phyloP scores from a whole-genome alignment of 2,888 invertebrate species.

The Lasius fuliginosus region DNA sequence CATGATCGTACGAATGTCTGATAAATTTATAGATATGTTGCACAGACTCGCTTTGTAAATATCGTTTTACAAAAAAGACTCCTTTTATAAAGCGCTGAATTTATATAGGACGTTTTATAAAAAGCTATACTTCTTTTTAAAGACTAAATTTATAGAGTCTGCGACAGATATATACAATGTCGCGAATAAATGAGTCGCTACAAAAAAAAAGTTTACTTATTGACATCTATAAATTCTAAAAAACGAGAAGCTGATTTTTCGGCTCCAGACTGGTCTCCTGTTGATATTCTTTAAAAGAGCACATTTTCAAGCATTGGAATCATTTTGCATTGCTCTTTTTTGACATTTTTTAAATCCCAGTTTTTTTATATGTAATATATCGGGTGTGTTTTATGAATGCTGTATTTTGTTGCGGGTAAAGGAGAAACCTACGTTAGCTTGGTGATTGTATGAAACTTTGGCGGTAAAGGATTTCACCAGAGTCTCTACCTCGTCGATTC shows the following conservation, averaged over 20 bases:
- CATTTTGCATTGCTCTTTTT: neutral
- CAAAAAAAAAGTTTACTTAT: neutral
- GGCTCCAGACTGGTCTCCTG: neutral
- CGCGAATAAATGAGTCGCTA: constrained; percentile 1
- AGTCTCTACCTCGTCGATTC: constrained; percentile 39
- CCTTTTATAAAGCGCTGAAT: too few relatives aligned
- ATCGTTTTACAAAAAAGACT: neutral
- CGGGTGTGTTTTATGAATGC: neutral
- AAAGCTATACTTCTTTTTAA: too few relatives aligned
- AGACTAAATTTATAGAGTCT: too few relatives aligned
- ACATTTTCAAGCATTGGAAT: constrained; percentile 5
- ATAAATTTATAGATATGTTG: constrained; percentile 13
- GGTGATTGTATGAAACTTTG: constrained; percentile 20
- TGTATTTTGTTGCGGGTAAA: constrained; percentile 14
- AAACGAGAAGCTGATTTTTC: neutral
- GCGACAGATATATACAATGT: neutral
- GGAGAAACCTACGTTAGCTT: constrained; percentile 36
- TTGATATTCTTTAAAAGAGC: neutral
- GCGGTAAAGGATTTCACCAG: constrained; percentile 39
- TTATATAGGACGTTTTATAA: too few relatives aligned
- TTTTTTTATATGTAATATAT: neutral
- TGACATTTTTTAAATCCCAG: neutral
- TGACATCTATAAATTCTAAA: neutral
- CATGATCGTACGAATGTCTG: neutral
- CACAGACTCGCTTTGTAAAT: neutral